Evolutionary conservation across 2,113 vertebrate species (phyloP).

Genomic region (Hystrix cristata): DNA sequence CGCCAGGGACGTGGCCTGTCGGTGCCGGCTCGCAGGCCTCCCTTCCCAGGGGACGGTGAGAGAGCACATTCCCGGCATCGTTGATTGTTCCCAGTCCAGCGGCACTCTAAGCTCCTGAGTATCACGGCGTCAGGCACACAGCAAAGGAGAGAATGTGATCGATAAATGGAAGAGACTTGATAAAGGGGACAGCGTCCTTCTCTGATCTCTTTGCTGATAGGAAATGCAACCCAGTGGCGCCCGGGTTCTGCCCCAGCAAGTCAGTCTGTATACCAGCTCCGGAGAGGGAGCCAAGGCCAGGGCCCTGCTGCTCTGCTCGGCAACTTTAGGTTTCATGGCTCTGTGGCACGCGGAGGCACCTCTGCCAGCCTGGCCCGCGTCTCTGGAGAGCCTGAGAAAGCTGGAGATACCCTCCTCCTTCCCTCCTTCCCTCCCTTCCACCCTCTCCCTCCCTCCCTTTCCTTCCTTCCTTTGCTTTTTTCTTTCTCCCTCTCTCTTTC

Average conservation of each 20-base stretch:
- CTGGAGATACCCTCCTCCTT: not conserved
- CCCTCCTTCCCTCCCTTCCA: not conserved
- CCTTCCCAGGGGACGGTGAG: constrained; percentile 73
- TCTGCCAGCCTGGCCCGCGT: not conserved
- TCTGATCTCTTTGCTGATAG: constrained; percentile 82
- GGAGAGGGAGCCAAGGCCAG: constrained; percentile 29
- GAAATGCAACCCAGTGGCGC: constrained; percentile 72
- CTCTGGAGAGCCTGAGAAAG: not conserved
- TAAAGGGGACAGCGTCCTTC: constrained; percentile 72
- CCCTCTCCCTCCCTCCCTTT: not conserved
- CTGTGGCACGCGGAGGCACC: not conserved
- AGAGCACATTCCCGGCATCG: constrained; percentile 65
- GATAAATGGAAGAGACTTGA: constrained; percentile 62
- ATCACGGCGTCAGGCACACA: constrained; percentile 75
- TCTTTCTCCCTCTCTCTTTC: not conserved
- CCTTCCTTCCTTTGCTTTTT: not conserved
- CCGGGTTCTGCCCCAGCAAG: constrained; percentile 65
- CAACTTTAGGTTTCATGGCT: constrained; percentile 33
- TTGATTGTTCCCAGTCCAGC: constrained; percentile 52
- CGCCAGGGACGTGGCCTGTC: constrained; percentile 68
- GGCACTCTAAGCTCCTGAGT: constrained; percentile 58
- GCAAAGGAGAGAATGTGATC: constrained; percentile 71
- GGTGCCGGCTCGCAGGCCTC: constrained; percentile 59
- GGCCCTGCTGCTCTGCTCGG: not conserved
- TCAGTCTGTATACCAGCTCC: not conserved